A percentile compares a stretch with the other conserved stretches of the same genome.
Evolutionary conservation across 1,140 invertebrate species (phyloP).

Genomic region (Aphidius ervi): DNA sequence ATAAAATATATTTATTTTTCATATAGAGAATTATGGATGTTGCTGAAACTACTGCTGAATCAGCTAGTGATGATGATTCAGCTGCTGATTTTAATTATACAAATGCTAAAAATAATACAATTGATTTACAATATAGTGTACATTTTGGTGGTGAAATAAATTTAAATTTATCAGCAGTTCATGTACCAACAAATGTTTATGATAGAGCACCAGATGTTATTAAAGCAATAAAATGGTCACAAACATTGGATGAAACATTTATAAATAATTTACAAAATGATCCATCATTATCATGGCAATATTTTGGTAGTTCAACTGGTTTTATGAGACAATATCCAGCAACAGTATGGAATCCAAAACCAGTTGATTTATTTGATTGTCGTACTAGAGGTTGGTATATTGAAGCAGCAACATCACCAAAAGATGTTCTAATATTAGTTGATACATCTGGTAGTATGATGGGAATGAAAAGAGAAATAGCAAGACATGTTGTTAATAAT

Average conservation of each 20-base stretch:
- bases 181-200: slow-evolving; percentile 94
- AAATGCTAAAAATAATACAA: slow-evolving; percentile 66
- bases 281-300: slow-evolving; percentile 91
- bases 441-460: slow-evolving; percentile 97
- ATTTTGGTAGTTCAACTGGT: slow-evolving; percentile 91
- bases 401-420: slow-evolving; percentile 93
- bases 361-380: slow-evolving; percentile 84
- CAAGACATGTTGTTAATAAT: slow-evolving; percentile 88
- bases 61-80: slow-evolving; percentile 56
- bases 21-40: slow-evolving; percentile 73
- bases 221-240: slow-evolving; percentile 65
- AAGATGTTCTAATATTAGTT: slow-evolving; percentile 93
- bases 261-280: slow-evolving; percentile 82
- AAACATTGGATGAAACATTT: slow-evolving; percentile 82
- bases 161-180: slow-evolving; percentile 80
- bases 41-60: slow-evolving; percentile 69
- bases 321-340: slow-evolving; percentile 93
- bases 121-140: slow-evolving; percentile 63
- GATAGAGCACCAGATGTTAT: slow-evolving; percentile 59
- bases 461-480: slow-evolving; percentile 87
- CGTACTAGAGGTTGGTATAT: slow-evolving; percentile 91
- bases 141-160: slow-evolving; percentile 84
- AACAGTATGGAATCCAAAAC: slow-evolving; percentile 66
- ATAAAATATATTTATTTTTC: slow-evolving; percentile 9
- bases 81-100: slow-evolving; percentile 65